Percentiles rank a stretch among this genome's conserved stretches.
Conservation (phyloP, 2,797 vertebrate genomes). For the Prunella strophiata region DNA sequence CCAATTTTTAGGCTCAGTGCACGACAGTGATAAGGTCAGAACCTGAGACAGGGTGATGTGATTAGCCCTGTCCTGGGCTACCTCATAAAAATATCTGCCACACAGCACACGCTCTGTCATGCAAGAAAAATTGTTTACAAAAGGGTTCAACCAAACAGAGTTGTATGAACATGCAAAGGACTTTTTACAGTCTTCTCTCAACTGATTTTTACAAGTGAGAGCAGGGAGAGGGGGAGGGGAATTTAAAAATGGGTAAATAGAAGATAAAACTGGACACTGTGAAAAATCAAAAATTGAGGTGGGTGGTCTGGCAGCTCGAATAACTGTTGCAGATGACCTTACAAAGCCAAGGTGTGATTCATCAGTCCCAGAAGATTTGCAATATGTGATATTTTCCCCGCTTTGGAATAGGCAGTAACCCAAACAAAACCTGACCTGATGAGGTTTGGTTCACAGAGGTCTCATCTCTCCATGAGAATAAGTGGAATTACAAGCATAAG, state of each 20-base stretch:
- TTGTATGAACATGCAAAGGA: neutral
- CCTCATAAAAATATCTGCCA: conserved; percentile 67
- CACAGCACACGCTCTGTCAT: conserved; percentile 42
- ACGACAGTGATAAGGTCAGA: conserved; percentile 81
- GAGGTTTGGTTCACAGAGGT: conserved; percentile 40
- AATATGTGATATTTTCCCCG: conserved; percentile 3
- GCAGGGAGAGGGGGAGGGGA: neutral
- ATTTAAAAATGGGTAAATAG: neutral
- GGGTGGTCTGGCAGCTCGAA: conserved; percentile 37
- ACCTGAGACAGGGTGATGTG: conserved; percentile 69
- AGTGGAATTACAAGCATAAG: conserved; percentile 11
- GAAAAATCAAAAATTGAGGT: conserved; percentile 29
- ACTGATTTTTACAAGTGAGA: neutral
- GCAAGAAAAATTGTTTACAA: conserved; percentile 55
- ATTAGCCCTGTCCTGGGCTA: conserved; percentile 63
- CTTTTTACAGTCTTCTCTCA: neutral
- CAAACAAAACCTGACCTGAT: conserved; percentile 58
- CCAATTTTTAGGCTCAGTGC: conserved; percentile 79
- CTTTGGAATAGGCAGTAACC: neutral
- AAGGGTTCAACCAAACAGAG: conserved; percentile 5
- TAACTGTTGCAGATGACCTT: conserved; percentile 31
- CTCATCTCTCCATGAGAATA: conserved; percentile 40
- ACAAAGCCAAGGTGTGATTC: conserved; percentile 21
- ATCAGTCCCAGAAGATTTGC: conserved; percentile 36
- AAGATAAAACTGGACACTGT: neutral